Percentiles rank a stretch among this genome's conserved stretches.
Evolutionary conservation across 2,888 invertebrate genomes (phyloP).

Genomic region (Aplocera efformata): DNA sequence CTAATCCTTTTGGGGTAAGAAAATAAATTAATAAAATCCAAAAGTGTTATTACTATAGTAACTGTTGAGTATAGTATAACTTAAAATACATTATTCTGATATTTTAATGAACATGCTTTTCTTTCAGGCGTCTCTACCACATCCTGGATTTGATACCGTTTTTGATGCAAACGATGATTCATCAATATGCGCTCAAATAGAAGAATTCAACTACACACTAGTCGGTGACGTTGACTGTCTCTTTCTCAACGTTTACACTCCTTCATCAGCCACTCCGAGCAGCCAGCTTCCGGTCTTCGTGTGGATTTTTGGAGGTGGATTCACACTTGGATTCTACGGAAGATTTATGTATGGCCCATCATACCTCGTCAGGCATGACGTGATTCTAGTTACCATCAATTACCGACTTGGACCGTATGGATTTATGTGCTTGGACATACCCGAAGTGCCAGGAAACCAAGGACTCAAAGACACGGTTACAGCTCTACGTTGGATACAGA

Average conservation of each 20-base stretch:
- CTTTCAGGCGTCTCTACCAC: slow-evolving; percentile 40
- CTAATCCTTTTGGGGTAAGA: slow-evolving; percentile 59
- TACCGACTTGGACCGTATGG: slow-evolving; percentile 58
- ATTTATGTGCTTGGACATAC: slow-evolving; percentile 52
- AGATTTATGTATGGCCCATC: slow-evolving; percentile 41
- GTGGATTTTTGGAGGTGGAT: slow-evolving; percentile 53
- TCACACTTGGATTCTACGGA: slow-evolving; percentile 37
- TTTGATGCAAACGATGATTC: slow-evolving; percentile 54
- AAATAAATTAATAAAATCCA: no score
- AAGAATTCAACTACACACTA: slow-evolving; percentile 34
- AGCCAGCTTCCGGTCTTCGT: slow-evolving; percentile 47
- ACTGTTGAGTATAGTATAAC: not conserved
- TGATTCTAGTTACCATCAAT: slow-evolving; percentile 53
- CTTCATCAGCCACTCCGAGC: slow-evolving; percentile 36
- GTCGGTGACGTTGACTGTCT: slow-evolving; percentile 48
- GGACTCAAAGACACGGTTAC: slow-evolving; percentile 54
- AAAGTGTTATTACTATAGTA: not conserved
- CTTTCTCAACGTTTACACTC: slow-evolving; percentile 48
- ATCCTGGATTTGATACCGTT: slow-evolving; percentile 38
- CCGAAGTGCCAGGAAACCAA: slow-evolving; percentile 53
- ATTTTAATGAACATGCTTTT: not conserved
- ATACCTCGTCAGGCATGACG: slow-evolving; percentile 43
- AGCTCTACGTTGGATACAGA: slow-evolving; percentile 51
- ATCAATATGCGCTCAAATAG: slow-evolving; percentile 48
- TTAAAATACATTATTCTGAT: not conserved